Percentiles rank a stretch among this genome's conserved stretches.
These are phyloP conservation scores for Propithecus perrieri DNA, from an alignment of 2,797 vertebrate genomes.

Conservation along the genomic window DNA sequence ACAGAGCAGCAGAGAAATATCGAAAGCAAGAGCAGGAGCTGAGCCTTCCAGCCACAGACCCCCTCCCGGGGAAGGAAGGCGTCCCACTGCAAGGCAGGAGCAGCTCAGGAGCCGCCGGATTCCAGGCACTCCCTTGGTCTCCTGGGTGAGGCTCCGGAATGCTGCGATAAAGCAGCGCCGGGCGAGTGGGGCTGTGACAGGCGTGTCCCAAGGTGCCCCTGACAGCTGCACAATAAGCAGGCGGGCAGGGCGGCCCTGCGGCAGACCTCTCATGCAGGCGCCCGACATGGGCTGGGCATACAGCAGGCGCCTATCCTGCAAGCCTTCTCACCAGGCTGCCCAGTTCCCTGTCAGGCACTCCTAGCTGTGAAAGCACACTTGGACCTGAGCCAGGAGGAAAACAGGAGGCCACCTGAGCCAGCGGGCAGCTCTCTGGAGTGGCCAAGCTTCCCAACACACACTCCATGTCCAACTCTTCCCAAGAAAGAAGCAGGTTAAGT, in stretches of 20 bases:
- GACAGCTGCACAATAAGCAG: accelerated
- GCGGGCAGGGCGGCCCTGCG: background rate
- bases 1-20: background rate
- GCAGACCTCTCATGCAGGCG: no score
- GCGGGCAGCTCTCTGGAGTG: background rate
- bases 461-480: background rate
- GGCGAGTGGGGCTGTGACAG: no score
- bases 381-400: slow-evolving; percentile 45
- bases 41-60: background rate
- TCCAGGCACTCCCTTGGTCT: background rate
- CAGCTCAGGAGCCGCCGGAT: background rate
- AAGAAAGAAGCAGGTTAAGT: background rate
- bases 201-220: background rate
- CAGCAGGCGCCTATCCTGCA: background rate
- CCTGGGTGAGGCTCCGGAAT: background rate
- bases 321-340: accelerated
- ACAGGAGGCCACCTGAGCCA: background rate
- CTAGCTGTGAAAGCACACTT: slow-evolving; percentile 58
- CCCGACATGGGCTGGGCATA: accelerated
- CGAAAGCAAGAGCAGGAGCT: background rate
- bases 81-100: background rate
- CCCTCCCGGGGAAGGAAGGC: background rate
- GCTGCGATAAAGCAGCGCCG: background rate
- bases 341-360: background rate
- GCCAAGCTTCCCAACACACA: background rate